Conservation (phyloP, 2,888 invertebrate genomes). For the Beris chalybata region DNA sequence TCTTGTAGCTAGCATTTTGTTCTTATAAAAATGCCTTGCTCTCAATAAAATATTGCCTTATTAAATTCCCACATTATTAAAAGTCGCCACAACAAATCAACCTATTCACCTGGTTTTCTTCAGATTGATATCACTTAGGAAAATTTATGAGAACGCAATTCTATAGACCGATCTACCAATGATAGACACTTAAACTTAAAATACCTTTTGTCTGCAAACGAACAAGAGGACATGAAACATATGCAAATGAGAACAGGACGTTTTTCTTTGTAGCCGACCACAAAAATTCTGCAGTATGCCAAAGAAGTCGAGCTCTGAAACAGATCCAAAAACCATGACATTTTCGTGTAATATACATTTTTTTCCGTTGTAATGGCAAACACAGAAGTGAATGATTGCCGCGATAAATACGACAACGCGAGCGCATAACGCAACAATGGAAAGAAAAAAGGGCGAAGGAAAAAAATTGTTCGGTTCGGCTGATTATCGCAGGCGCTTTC, state of each 20-base stretch:
- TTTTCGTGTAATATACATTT: no score
- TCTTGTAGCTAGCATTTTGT: no score
- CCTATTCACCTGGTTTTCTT: slow-evolving; percentile 23
- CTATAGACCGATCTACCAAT: slow-evolving; percentile 18
- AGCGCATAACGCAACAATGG: not conserved
- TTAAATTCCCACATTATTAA: slow-evolving; percentile 6
- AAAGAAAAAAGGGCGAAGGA: no score
- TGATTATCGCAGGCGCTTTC: not conserved
- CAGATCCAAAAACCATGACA: no score
- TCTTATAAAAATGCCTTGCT: no score
- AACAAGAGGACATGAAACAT: slow-evolving; percentile 13
- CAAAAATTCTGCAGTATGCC: no score
- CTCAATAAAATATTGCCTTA: no score
- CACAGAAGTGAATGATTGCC: not conserved
- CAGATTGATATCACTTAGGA: slow-evolving; percentile 17
- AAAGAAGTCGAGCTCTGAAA: no score
- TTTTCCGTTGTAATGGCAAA: no score
- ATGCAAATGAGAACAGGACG: slow-evolving; percentile 24
- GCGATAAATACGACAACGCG: not conserved
- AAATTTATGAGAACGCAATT: slow-evolving; percentile 22
- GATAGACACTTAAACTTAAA: slow-evolving; percentile 16
- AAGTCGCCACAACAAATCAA: slow-evolving; percentile 21
- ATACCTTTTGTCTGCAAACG: slow-evolving; percentile 4
- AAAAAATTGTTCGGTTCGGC: no score
- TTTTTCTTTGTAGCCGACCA: no score